Base-by-base conservation (phyloP, 2,797 vertebrate genomes). In the Gymnoscopelus braueri region DNA sequence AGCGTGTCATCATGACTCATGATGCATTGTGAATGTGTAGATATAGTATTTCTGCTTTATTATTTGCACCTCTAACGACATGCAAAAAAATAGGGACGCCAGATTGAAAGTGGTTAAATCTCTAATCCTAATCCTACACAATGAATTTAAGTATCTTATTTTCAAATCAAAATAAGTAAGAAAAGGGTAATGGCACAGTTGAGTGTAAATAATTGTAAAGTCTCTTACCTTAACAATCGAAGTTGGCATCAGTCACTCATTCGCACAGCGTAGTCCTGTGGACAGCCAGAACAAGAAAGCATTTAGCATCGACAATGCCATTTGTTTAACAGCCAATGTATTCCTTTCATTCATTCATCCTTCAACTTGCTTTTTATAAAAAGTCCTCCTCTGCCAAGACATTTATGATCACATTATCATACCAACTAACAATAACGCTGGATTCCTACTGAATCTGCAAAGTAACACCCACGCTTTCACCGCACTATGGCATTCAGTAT, bases 161-260 rank as follows among this genome's bases (percentile, higher is more conserved):
- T n/a, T 55, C 0, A 73, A 71, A 72, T 29, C 5, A 71, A 23
- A 67, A 19, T 19, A 19, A 19, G 19, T 19, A 19, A 19, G 19
- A 19, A 63, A 29, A 5, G 60, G 77, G 76, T 1, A n/a, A 19
- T 29, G 66, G 60, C 3, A 32, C 49, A 26, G 53, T 6, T 35
- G 32, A 44, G 8, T 9, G 39, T 44, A 44, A 44, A 44, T 44
- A 44, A 44, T 44, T 10, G 9, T 2, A n/a, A 51, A n/a, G 50
- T 5, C 3, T 14, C 77, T 91, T 87, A 94, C 94, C 94, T 92
- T 88, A 88, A 88, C 83, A 87, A 86, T 81, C 84, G 84, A 81
- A 82, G 84, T 79, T 88, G 75, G 85, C 84, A 93, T 94, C 89
- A 93, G 86, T 92, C 88, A 93, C 90, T 94, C 94, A 94, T 95